phyloP scores from a whole-genome alignment of 1,140 invertebrate species.

The Chlorops oryzae region DNA sequence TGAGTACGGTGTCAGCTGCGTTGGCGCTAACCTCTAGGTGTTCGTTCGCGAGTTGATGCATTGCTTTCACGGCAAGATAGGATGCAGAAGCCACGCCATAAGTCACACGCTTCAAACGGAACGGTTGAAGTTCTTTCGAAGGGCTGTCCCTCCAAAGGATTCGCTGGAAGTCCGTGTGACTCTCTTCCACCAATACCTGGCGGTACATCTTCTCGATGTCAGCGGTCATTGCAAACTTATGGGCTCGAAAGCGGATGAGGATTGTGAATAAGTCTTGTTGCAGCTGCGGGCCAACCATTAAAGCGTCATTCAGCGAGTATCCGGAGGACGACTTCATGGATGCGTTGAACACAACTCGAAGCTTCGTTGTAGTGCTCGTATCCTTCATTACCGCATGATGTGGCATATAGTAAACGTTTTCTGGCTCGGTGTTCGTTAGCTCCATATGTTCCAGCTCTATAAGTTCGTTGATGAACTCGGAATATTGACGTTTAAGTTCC shows the following conservation, averaged over 20 bases:
- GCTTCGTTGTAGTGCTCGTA: conserved; percentile 21
- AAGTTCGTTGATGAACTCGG: conserved; percentile 10
- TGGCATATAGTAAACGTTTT: conserved; percentile 11
- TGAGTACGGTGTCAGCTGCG: conserved; percentile 20
- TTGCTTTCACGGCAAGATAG: conserved; percentile 29
- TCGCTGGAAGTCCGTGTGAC: neutral
- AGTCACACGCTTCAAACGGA: conserved; percentile 22
- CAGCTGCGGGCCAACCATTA: conserved; percentile 33
- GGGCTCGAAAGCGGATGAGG: conserved; percentile 33
- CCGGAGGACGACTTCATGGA: conserved; percentile 19
- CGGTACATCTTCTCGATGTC: conserved; percentile 44
- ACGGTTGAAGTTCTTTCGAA: conserved; percentile 7
- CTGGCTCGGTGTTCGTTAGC: neutral
- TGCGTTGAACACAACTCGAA: conserved; percentile 33
- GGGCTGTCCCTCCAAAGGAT: conserved; percentile 17
- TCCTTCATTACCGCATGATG: conserved; percentile 10
- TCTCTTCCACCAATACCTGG: conserved; percentile 18
- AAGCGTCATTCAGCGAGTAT: conserved; percentile 34
- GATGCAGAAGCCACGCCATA: conserved; percentile 36
- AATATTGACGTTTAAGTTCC: neutral
- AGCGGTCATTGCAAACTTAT: conserved; percentile 25
- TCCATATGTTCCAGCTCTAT: conserved; percentile 11
- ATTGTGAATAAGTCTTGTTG: conserved; percentile 38
- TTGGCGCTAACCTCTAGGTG: no score
- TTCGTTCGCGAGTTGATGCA: no score